Evolutionary conservation across 2,888 invertebrate genomes (phyloP), one percentile per base, ranked within the genome.

Genomic region (Drosophila lutescens): DNA sequence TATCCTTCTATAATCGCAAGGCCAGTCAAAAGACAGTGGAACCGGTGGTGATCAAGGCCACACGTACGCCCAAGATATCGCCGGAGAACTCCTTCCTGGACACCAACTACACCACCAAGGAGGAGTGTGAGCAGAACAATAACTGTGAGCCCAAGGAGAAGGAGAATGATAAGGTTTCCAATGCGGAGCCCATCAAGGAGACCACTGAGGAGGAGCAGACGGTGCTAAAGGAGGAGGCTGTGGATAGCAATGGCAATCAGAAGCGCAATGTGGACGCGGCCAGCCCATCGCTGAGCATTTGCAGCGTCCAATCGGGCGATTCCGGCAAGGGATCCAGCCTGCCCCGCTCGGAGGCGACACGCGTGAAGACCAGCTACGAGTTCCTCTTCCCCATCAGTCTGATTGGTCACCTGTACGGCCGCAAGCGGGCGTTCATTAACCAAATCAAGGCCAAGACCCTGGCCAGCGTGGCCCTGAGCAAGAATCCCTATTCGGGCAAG

Each of bases 371-470:
- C 32, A 89, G 90, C 10, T 93, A 92, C 77, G 92, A 97, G 90
- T 97, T 97, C 92, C 93, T 95, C 78, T 94, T 97, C 89, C 95
- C 95, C 44, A 95, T 95, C 89, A 93, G 93, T 62, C 93, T 97
- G 76, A 97, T 98, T 67, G 98, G 98, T 17, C 94, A 96, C 65
- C 93, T 98, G 79, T 98, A 98, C 91, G 98, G 98, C 43, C 95
- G 95, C 84, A 94, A 95, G 81, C 98, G 98, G 46, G 93, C 94
- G 43, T 96, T 96, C 92, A 95, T 98, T n/a, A 95, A 95, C 76
- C 94, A 94, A 87, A 96, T 97, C 77, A 96, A 96, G 91, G 93
- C 94, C 34, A 95, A 95, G 90, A 96, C 97, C 2, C 95, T 95
- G 78, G 96, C 97, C 20, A 95, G 94, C 88, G 95, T 98, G 54